phyloP scores from a whole-genome alignment of 2,797 vertebrate genomes.

The Adrianichthys oophorus region DNA sequence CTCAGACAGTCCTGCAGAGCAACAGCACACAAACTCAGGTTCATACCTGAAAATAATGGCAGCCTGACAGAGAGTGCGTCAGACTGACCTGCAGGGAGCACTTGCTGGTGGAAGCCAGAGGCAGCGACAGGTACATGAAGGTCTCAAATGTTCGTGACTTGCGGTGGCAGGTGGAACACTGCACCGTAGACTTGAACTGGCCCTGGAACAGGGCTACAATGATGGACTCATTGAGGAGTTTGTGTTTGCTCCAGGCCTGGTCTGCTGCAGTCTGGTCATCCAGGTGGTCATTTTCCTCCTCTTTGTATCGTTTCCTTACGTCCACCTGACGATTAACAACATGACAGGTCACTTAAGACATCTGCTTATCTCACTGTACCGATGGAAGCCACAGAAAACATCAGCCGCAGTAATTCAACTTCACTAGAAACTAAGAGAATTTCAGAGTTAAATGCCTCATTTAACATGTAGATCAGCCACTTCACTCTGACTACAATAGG shows the following conservation, averaged over 20 bases:
- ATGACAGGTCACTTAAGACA: not conserved
- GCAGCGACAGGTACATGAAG: slow-evolving; percentile 95
- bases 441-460: slow-evolving; percentile 6
- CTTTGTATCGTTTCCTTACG: slow-evolving; percentile 93
- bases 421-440: slow-evolving; percentile 4
- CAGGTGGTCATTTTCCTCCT: slow-evolving; percentile 92
- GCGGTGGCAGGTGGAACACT: slow-evolving; percentile 94
- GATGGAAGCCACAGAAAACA: not conserved
- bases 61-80: too few relatives aligned
- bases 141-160: slow-evolving; percentile 97
- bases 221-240: slow-evolving; percentile 94
- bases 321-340: slow-evolving; percentile 80
- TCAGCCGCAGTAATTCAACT: not conserved
- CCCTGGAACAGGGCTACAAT: slow-evolving; percentile 97
- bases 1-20: slow-evolving; percentile 90
- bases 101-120: slow-evolving; percentile 91
- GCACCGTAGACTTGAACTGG: slow-evolving; percentile 97
- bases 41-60: not conserved
- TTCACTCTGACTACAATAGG: slow-evolving; percentile 30
- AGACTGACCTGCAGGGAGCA: slow-evolving; percentile 90
- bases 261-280: slow-evolving; percentile 89
- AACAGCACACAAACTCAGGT: not conserved
- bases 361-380: not conserved
- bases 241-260: slow-evolving; percentile 94
- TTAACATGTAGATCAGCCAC: slow-evolving; percentile 43